Percentiles rank a stretch among this genome's conserved stretches.
Evolutionary conservation across 2,888 invertebrate species (phyloP).

Genomic region (Lobophora halterata): DNA sequence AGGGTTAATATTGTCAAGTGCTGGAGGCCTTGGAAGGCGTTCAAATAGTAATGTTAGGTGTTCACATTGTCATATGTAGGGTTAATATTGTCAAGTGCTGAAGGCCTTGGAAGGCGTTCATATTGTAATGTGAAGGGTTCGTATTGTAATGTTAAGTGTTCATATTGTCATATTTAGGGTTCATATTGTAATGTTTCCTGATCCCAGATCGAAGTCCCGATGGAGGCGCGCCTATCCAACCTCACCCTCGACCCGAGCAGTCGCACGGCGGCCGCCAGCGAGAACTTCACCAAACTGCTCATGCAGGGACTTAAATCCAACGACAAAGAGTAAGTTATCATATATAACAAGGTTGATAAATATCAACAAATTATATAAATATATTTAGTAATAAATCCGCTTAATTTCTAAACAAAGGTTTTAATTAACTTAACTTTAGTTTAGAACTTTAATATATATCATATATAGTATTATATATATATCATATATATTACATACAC

Average conservation of each 20-base stretch:
- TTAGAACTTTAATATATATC: no score
- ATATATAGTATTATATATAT: no score
- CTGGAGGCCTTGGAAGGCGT: no score
- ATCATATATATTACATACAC: no score
- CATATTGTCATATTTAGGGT: not conserved
- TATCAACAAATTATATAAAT: not conserved
- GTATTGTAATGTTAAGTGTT: not conserved
- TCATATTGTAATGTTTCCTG: not conserved
- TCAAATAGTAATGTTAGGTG: no score
- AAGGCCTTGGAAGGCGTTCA: no score
- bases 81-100: no score
- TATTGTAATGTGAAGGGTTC: no score
- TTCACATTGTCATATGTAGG: no score
- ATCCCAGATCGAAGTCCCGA: conserved; percentile 84
- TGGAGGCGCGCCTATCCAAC: conserved; percentile 91
- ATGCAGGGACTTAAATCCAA: conserved; percentile 93
- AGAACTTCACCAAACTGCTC: conserved; percentile 90
- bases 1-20: no score
- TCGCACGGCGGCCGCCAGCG: conserved; percentile 66
- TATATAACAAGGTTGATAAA: not conserved
- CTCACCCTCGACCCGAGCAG: conserved; percentile 83
- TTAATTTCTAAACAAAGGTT: no score
- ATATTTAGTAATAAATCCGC: no score
- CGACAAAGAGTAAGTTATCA: conserved; percentile 81
- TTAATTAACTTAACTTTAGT: not conserved